Percentiles rank a stretch among this genome's conserved stretches.
These are phyloP conservation scores for Varecia variegata DNA, from an alignment of 2,797 vertebrate genomes.

Conservation along the genomic window DNA sequence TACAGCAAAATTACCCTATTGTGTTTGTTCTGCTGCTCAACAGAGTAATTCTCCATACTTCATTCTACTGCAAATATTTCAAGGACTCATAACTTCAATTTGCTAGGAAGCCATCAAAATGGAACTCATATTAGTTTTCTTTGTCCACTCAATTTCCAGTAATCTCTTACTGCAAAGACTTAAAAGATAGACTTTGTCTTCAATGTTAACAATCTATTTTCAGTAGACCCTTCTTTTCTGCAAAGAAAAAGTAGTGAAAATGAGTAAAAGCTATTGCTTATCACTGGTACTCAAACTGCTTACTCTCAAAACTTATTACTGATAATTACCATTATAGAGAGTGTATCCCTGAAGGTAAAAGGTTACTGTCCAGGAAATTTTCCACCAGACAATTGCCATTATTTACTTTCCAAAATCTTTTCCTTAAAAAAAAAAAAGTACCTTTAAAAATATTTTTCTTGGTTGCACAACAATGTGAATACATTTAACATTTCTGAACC, in stretches of 20 bases:
- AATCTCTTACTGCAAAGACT: conserved; percentile 21
- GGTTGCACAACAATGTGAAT: neutral
- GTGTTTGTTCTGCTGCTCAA: neutral
- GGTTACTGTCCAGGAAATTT: conserved; percentile 19
- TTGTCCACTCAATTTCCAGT: neutral
- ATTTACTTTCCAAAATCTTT: conserved; percentile 20
- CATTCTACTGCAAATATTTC: conserved; percentile 9
- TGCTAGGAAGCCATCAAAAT: conserved; percentile 36
- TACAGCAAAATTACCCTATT: neutral
- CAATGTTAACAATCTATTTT: conserved; percentile 6
- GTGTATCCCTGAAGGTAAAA: neutral
- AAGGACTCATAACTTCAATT: conserved; percentile 32
- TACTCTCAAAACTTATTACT: neutral
- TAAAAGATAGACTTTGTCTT: conserved; percentile 34
- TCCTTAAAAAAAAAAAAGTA: neutral
- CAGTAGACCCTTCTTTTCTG: neutral
- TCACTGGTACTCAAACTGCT: neutral
- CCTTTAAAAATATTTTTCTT: conserved; percentile 1
- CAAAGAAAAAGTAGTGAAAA: neutral
- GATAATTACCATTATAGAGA: neutral
- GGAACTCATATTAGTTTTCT: conserved; percentile 28
- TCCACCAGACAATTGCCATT: neutral
- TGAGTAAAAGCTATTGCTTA: conserved; percentile 28
- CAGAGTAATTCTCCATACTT: neutral
- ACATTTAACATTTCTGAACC: conserved; percentile 8